These are phyloP conservation scores for Andrena dorsata DNA, from an alignment of 2,888 invertebrate genomes.

Conservation along the genomic window DNA sequence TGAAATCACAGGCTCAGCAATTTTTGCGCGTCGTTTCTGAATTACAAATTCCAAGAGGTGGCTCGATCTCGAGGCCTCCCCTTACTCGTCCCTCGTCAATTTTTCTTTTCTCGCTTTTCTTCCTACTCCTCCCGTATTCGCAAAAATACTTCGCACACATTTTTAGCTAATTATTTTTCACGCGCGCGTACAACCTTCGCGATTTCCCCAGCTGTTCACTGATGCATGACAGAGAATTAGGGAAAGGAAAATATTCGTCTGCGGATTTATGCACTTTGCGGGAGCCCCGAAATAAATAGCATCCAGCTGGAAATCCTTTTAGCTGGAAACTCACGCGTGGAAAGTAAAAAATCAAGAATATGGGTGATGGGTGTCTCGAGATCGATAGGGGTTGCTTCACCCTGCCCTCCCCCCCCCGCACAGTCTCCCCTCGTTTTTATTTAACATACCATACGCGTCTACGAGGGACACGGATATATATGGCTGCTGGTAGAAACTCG, in stretches of 20 bases:
- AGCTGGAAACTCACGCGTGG: too few relatives aligned
- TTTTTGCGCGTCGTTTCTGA: slow-evolving; percentile 33
- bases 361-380: not conserved
- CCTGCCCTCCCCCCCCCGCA: too few relatives aligned
- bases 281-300: too few relatives aligned
- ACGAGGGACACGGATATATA: not conserved
- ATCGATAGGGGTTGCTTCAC: not conserved
- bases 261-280: too few relatives aligned
- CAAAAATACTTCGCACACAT: not conserved
- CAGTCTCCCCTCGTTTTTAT: not conserved
- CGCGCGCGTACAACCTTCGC: too few relatives aligned
- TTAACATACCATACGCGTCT: not conserved
- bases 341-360: not conserved
- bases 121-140: too few relatives aligned
- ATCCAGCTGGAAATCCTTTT: too few relatives aligned
- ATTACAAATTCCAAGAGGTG: slow-evolving; percentile 56
- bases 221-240: too few relatives aligned
- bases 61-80: slow-evolving; percentile 14
- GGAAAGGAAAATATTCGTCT: too few relatives aligned
- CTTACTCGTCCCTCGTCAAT: not conserved
- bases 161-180: not conserved
- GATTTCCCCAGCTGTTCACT: too few relatives aligned
- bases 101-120: not conserved
- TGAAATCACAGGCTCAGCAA: slow-evolving; percentile 38
- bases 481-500: slow-evolving; percentile 1